Evolutionary conservation across 2,113 vertebrate species (phyloP), one percentile per base, ranked within the genome.

Genomic region (Rafetus swinhoei): DNA sequence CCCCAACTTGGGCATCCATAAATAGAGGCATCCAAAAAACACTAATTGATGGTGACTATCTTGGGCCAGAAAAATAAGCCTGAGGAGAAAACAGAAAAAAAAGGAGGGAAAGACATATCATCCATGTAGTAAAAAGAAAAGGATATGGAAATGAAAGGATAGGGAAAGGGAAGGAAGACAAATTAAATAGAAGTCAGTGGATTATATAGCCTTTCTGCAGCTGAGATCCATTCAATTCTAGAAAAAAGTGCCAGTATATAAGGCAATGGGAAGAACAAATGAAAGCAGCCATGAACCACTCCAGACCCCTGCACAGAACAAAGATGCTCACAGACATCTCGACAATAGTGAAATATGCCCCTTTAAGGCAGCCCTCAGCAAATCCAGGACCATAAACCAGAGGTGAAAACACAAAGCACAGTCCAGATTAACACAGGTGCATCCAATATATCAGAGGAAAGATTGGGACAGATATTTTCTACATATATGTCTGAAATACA

Each of bases 91-190:
- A 59, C 1, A 85, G 2, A 62, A 72, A n/a, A 57, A 27, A 84
- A 82, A 7, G 7, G 15, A 2, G 0, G 29, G 56, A 94, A 1
- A 0, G 52, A 53, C 83, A 0, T 62, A 25, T 80, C 54, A 62
- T 77, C 2, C 2, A 32, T 32, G 27, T 0, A 83, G 1, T 50
- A 82, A 79, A 79, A 59, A 9, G 11, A 88, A 82, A 87, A 14
- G 1, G 65, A 56, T 69, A 76, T 53, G 79, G 29, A 85, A 81
- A 82, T 76, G 4, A 21, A 81, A 74, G 6, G 39, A 69, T 5
- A 35, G 1, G 3, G 69, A 7, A 80, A 82, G 1, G 45, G 27
- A 57, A 59, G 15, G 4, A 59, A 80, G 57, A 32, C 2, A 88
- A 84, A 80, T 82, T 77, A 16, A 56, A n/a, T 5, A 25, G 18